Evolutionary conservation across 2,888 invertebrate species (phyloP).

Genomic region (Holacanthella duospinosa): DNA sequence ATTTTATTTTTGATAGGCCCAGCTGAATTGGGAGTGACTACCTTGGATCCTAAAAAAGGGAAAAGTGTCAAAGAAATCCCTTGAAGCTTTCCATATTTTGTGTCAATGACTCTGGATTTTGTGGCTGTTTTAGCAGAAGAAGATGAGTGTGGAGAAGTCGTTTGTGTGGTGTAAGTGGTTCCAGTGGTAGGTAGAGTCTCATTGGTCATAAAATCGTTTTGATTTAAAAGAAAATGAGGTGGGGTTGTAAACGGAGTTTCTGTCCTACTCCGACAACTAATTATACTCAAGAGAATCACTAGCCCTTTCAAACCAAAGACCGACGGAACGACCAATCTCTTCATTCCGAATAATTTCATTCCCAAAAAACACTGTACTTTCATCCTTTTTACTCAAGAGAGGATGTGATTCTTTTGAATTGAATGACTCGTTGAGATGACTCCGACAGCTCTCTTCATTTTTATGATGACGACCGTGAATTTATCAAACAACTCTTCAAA

Average conservation of each 20-base stretch:
- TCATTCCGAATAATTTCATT: background rate
- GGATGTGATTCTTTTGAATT: too few species aligned
- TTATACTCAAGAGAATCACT: constrained; percentile 34
- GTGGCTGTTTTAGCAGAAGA: constrained; percentile 53
- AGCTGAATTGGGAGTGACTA: background rate
- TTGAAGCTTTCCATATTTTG: constrained; percentile 51
- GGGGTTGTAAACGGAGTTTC: constrained; percentile 1
- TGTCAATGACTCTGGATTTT: constrained; percentile 69
- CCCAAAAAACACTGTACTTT: background rate
- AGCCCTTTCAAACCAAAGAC: constrained; percentile 24
- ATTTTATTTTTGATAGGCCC: constrained; percentile 34
- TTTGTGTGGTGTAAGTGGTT: background rate
- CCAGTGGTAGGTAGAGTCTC: constrained; percentile 7
- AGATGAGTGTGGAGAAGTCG: too few species aligned
- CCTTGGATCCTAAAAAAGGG: constrained; percentile 12
- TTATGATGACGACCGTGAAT: too few species aligned
- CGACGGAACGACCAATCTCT: background rate
- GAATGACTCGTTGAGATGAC: too few species aligned
- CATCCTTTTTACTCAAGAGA: background rate
- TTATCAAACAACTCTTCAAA: too few species aligned
- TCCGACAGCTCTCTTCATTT: too few species aligned
- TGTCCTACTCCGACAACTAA: constrained; percentile 32
- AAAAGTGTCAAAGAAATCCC: constrained; percentile 32
- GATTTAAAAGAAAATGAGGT: background rate
- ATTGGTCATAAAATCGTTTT: constrained; percentile 5